These are phyloP conservation scores for Hipparchia sbordonii DNA, from an alignment of 2,888 invertebrate genomes.

Conservation along the genomic window DNA sequence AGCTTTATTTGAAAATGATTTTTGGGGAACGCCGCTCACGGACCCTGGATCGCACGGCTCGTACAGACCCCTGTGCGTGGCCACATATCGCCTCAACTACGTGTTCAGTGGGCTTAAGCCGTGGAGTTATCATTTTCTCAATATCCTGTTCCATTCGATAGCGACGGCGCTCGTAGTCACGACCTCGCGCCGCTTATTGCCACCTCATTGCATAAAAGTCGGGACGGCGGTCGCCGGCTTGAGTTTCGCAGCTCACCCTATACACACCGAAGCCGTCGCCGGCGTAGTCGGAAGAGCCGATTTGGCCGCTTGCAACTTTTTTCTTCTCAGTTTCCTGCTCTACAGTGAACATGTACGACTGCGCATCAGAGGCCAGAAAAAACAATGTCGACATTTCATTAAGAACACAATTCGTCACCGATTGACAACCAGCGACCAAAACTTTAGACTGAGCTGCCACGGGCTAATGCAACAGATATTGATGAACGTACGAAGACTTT, in stretches of 20 bases:
- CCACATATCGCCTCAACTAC: constrained; percentile 93
- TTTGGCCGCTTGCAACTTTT: constrained; percentile 94
- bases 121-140: constrained; percentile 93
- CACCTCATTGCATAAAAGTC: constrained; percentile 84
- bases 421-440: constrained; percentile 58
- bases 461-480: constrained; percentile 72
- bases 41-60: constrained; percentile 98
- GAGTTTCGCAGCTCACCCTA: constrained; percentile 96
- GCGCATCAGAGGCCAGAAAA: constrained; percentile 76
- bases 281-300: constrained; percentile 98
- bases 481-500: constrained; percentile 69
- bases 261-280: constrained; percentile 98
- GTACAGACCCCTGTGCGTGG: constrained; percentile 95
- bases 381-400: constrained; percentile 63
- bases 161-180: constrained; percentile 92
- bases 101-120: constrained; percentile 90
- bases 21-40: constrained; percentile 98
- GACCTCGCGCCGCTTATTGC: constrained; percentile 87
- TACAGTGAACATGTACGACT: constrained; percentile 91
- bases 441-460: constrained; percentile 73
- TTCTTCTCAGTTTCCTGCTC: constrained; percentile 92
- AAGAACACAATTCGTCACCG: constrained; percentile 60
- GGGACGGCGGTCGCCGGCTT: constrained; percentile 90
- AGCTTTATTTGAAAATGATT: constrained; percentile 94
- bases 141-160: constrained; percentile 92